A percentile compares a stretch with the other conserved stretches of the same genome.
These are phyloP conservation scores for Gnathonemus echidnorhynchus DNA, from an alignment of 2,113 vertebrate species.

Conservation along the genomic window DNA sequence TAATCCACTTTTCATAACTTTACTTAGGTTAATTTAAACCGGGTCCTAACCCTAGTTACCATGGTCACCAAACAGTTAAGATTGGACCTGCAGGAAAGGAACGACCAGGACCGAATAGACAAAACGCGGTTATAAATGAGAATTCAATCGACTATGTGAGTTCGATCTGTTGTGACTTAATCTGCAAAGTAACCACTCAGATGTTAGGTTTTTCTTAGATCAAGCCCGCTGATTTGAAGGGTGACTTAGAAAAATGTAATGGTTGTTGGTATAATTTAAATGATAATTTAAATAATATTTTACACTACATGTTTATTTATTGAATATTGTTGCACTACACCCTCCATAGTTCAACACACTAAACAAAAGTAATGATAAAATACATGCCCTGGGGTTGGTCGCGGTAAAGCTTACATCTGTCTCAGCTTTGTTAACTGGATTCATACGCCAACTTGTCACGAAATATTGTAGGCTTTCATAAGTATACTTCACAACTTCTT, in stretches of 20 bases:
- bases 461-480: background rate
- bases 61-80: background rate
- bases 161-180: background rate
- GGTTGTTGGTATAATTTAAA: background rate
- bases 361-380: background rate
- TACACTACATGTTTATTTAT: background rate
- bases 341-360: background rate
- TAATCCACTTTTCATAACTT: background rate
- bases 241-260: background rate
- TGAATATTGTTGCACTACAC: background rate
- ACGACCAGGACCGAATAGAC: background rate
- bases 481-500: background rate
- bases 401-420: background rate
- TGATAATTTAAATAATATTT: background rate
- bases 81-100: background rate
- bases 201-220: background rate
- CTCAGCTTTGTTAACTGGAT: background rate
- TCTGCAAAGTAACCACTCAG: background rate
- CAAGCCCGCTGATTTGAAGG: background rate
- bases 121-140: background rate
- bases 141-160: background rate
- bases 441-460: background rate
- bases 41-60: background rate
- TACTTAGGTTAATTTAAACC: background rate
- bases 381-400: background rate